Percentiles rank a stretch among this genome's conserved stretches.
Evolutionary conservation across 2,797 vertebrate genomes (phyloP).

Genomic region (Lates japonicus): DNA sequence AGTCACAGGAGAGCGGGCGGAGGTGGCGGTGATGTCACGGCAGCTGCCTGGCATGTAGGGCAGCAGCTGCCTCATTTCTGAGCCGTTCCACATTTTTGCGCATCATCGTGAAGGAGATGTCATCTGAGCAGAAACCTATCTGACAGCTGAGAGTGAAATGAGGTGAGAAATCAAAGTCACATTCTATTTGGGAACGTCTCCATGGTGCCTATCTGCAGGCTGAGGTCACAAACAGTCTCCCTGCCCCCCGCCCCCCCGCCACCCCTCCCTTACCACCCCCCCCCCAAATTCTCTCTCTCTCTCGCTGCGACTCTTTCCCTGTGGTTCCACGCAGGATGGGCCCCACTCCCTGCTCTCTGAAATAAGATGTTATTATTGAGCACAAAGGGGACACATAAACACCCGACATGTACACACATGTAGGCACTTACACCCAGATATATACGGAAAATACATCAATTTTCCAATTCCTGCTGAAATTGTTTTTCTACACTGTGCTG

Average conservation of each 20-base stretch:
- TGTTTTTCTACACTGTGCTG: background rate
- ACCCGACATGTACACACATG: slow-evolving; percentile 7
- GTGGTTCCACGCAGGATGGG: slow-evolving; percentile 43
- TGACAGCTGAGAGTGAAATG: slow-evolving; percentile 89
- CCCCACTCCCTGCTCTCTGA: slow-evolving; percentile 38
- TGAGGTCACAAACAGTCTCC: slow-evolving; percentile 76
- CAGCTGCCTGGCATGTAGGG: slow-evolving; percentile 75
- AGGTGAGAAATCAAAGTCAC: slow-evolving; percentile 90
- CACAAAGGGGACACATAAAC: slow-evolving; percentile 27
- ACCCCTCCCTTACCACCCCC: background rate
- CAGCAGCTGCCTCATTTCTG: slow-evolving; percentile 87
- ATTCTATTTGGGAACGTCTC: slow-evolving; percentile 84
- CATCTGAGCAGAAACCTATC: slow-evolving; percentile 84
- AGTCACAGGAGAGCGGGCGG: slow-evolving; percentile 71
- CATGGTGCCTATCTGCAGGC: slow-evolving; percentile 78
- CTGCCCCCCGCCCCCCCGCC: background rate
- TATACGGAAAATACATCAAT: slow-evolving; percentile 4
- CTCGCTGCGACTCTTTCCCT: slow-evolving; percentile 22
- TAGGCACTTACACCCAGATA: background rate
- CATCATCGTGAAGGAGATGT: slow-evolving; percentile 83
- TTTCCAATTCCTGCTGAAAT: slow-evolving; percentile 20
- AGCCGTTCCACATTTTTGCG: slow-evolving; percentile 81
- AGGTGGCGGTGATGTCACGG: slow-evolving; percentile 77
- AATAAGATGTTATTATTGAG: slow-evolving; percentile 54
- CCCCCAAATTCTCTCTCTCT: background rate